Percentiles rank a stretch among this genome's conserved stretches.
Conservation (phyloP, 2,113 vertebrate genomes). For the Cacatua alba region DNA sequence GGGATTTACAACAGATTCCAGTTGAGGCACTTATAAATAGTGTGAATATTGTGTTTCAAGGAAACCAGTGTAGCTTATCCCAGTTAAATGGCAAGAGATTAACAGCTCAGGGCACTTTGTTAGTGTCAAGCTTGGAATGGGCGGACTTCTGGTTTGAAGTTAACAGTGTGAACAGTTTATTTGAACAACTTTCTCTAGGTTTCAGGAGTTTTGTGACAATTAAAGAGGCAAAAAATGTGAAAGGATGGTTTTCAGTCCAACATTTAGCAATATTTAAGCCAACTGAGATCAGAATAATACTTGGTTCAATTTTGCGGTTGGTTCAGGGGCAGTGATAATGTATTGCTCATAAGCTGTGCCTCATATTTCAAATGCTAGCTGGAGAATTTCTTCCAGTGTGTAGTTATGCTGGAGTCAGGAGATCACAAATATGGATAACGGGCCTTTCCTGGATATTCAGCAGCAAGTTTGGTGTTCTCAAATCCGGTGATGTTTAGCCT, state of each 20-base stretch:
- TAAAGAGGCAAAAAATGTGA: neutral
- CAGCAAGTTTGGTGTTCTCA: neutral
- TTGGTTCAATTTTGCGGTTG: neutral
- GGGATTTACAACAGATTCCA: slow-evolving; percentile 59
- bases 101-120: slow-evolving; percentile 37
- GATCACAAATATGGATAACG: neutral
- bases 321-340: neutral
- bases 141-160: neutral
- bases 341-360: fast-evolving
- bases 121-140: neutral
- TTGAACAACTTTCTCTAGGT: neutral
- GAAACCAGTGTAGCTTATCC: slow-evolving; percentile 36
- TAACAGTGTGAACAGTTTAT: neutral
- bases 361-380: neutral
- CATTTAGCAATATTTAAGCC: neutral
- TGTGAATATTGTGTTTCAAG: slow-evolving; percentile 69
- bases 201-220: neutral
- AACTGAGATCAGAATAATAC: neutral
- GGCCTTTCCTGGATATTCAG: slow-evolving; percentile 43
- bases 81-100: slow-evolving; percentile 63
- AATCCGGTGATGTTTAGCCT: neutral
- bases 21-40: slow-evolving; percentile 22
- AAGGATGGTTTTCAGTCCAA: neutral
- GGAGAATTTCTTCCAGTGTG: neutral
- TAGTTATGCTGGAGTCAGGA: slow-evolving; percentile 27